phyloP scores from a whole-genome alignment of 2,113 vertebrate species.

The Oreochromis aureus region DNA sequence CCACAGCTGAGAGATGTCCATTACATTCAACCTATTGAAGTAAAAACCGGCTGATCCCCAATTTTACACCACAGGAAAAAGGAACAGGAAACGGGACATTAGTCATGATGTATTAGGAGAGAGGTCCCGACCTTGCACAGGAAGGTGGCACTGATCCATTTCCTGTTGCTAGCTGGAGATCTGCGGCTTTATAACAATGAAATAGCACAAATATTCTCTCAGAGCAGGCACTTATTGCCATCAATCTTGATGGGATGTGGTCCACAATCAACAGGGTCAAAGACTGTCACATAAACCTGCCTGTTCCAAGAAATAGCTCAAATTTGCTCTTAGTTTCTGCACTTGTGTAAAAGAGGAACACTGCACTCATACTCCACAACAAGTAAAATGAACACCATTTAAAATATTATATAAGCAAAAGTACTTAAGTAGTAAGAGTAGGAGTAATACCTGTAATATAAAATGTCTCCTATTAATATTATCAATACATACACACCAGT shows the following conservation, averaged over 20 bases:
- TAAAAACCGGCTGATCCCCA: neutral
- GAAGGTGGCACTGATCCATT: slow-evolving; percentile 45
- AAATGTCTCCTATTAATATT: neutral
- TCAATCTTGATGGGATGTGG: neutral
- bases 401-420: neutral
- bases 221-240: neutral
- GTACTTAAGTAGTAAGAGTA: neutral
- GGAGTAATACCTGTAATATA: neutral
- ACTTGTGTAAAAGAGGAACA: neutral
- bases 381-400: neutral
- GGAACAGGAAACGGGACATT: slow-evolving; percentile 54
- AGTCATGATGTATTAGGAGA: slow-evolving; percentile 34
- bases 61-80: slow-evolving; percentile 28
- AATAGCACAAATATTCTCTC: neutral
- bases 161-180: slow-evolving; percentile 47
- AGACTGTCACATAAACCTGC: neutral
- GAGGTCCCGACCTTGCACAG: neutral
- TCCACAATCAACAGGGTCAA: neutral
- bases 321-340: neutral
- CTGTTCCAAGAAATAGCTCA: neutral
- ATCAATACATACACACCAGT: neutral
- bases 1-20: neutral
- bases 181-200: neutral
- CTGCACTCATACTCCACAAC: neutral
- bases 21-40: neutral